These are phyloP conservation scores for Solenodon paradoxus DNA, from an alignment of 2,113 vertebrate genomes.

Conservation along the genomic window DNA sequence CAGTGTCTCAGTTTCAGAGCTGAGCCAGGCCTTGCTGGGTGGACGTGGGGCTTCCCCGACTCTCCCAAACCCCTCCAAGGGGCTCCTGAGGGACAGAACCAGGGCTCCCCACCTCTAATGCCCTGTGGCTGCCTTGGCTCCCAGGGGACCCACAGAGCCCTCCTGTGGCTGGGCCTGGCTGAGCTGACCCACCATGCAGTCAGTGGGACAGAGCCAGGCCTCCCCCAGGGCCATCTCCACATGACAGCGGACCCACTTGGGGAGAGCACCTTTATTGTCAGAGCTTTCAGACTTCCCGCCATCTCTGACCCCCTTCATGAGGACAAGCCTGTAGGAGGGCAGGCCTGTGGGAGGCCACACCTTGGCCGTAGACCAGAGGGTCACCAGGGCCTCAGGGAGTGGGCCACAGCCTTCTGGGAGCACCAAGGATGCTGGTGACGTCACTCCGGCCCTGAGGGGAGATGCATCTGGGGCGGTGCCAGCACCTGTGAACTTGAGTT, in stretches of 20 bases:
- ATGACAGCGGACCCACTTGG: background rate
- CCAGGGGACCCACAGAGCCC: background rate
- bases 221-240: rapidly evolving
- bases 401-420: background rate
- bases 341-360: background rate
- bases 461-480: background rate
- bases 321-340: too few species aligned
- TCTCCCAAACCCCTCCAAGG: background rate
- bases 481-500: background rate
- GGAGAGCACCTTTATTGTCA: conserved; percentile 72
- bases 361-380: background rate
- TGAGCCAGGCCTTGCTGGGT: background rate
- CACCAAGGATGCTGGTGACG: background rate
- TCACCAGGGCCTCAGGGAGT: background rate
- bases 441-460: background rate
- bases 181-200: background rate
- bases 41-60: background rate
- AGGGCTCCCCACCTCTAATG: background rate
- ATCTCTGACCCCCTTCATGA: background rate
- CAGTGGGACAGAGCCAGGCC: background rate
- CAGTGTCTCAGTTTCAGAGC: background rate
- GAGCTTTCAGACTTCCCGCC: background rate
- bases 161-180: background rate
- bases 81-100: background rate
- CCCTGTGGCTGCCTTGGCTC: background rate